Conservation (phyloP, 2,888 invertebrate genomes). For the Dryobotodes eremita region DNA sequence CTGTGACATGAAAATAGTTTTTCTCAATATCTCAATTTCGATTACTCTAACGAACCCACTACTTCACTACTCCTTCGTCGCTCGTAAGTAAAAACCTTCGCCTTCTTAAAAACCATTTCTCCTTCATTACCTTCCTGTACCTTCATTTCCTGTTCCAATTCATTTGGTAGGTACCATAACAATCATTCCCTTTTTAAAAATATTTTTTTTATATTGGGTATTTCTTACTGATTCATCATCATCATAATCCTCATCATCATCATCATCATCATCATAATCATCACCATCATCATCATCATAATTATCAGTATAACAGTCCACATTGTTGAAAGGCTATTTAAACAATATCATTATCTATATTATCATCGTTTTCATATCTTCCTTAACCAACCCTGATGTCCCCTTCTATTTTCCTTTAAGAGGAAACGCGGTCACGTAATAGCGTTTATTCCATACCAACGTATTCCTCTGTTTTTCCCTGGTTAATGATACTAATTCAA, state of each 20-base stretch:
- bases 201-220: no score
- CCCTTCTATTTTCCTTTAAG: not conserved
- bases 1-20: not conserved
- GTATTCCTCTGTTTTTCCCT: not conserved
- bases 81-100: slow-evolving; percentile 26
- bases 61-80: slow-evolving; percentile 33
- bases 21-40: slow-evolving; percentile 9
- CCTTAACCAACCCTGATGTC: not conserved
- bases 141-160: slow-evolving; percentile 5
- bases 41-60: slow-evolving; percentile 16
- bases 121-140: not conserved
- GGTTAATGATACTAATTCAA: not conserved
- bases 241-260: no score
- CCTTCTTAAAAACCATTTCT: slow-evolving; percentile 5
- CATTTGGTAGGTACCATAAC: slow-evolving; percentile 23
- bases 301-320: not conserved
- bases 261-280: not conserved
- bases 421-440: not conserved
- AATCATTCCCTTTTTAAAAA: not conserved
- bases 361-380: not conserved
- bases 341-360: not conserved
- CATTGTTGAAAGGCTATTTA: not conserved
- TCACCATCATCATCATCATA: not conserved
- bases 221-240: not conserved
- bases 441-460: not conserved